These are phyloP conservation scores for Melanostoma mellinum DNA, from an alignment of 2,888 invertebrate genomes.

Conservation along the genomic window DNA sequence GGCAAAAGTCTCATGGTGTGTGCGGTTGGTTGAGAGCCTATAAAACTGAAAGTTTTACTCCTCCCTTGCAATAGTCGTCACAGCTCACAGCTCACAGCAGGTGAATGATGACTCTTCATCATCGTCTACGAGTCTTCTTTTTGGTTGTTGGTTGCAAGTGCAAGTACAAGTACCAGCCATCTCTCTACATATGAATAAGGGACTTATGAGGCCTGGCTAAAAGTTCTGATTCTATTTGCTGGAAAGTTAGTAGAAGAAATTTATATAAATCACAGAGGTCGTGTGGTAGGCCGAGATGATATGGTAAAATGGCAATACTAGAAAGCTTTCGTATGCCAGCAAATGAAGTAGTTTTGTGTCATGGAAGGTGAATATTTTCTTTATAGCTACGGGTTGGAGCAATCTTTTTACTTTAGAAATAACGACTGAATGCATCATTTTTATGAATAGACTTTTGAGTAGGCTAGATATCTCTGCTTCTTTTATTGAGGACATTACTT, in stretches of 20 bases:
- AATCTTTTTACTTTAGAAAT: conserved; percentile 38
- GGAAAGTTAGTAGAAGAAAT: conserved; percentile 40
- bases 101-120: conserved; percentile 66
- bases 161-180: background rate
- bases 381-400: conserved; percentile 15
- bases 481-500: background rate
- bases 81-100: conserved; percentile 46
- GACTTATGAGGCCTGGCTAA: conserved; percentile 35
- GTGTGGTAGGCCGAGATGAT: conserved; percentile 27
- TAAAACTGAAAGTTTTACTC: conserved; percentile 53
- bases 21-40: conserved; percentile 28
- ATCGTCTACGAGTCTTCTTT: conserved; percentile 20
- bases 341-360: conserved; percentile 30
- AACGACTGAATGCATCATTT: conserved; percentile 36
- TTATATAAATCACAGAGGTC: conserved; percentile 53
- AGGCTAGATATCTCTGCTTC: background rate
- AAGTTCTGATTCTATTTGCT: conserved; percentile 58
- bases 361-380: conserved; percentile 28
- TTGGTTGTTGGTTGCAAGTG: background rate
- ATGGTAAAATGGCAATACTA: conserved; percentile 36
- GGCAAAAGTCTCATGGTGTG: conserved; percentile 30
- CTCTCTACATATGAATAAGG: conserved; percentile 37
- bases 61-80: background rate
- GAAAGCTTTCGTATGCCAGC: conserved; percentile 1
- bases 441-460: conserved; percentile 29